phyloP scores from a whole-genome alignment of 2,797 vertebrate genomes.

The Euthynnus affinis region DNA sequence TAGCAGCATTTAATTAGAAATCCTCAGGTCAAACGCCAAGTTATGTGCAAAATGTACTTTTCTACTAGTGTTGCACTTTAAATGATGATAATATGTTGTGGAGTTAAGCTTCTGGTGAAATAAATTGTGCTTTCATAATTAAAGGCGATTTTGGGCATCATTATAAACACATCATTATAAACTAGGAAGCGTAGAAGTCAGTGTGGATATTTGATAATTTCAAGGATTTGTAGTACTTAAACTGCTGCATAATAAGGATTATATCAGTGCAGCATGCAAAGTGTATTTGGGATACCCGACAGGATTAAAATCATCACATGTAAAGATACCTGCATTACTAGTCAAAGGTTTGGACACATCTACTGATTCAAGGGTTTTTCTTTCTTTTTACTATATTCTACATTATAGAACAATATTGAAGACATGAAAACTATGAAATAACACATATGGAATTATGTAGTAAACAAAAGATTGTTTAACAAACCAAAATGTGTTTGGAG shows the following conservation, averaged over 20 bases:
- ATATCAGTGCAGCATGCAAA: neutral
- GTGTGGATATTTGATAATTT: conserved; percentile 16
- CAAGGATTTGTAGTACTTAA: conserved; percentile 41
- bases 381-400: no score
- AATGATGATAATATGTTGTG: conserved; percentile 16
- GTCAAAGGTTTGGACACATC: neutral
- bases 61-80: conserved; percentile 3
- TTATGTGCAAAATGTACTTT: conserved; percentile 1
- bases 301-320: conserved; percentile 19
- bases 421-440: no score
- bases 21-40: conserved; percentile 32
- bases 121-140: conserved; percentile 19
- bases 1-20: conserved; percentile 46
- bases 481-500: no score
- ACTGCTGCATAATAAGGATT: conserved; percentile 12
- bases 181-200: conserved; percentile 9
- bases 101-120: conserved; percentile 12
- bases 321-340: neutral
- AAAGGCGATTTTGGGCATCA: conserved; percentile 13
- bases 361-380: no score
- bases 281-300: conserved; percentile 10
- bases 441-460: no score
- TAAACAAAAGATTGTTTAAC: no score
- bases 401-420: no score
- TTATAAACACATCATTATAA: neutral